Evolutionary conservation across 2,888 invertebrate genomes (phyloP), one percentile per base, ranked within the genome.

Genomic region (Bedellia somnulentella): DNA sequence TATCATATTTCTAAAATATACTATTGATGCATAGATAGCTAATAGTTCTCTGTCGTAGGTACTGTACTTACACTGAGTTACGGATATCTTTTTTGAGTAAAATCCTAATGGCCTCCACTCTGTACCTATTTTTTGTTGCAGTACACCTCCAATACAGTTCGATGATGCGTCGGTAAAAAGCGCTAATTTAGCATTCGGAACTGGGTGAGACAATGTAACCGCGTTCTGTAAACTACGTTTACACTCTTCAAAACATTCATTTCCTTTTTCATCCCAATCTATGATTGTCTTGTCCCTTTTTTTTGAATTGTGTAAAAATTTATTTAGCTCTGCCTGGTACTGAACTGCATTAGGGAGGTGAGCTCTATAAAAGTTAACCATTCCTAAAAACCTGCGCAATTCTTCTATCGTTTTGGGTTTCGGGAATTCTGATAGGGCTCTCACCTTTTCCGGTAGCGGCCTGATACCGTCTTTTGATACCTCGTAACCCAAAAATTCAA

Each of bases 381-480:
- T 39, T 28, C 37, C 32, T 6, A 43, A 27, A 23, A 41, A 44
- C 23, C 38, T 24, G 5, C 39, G 29, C 10, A 45, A 10, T 3
- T 42, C 39, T 1, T 27, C 24, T 0, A 43, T 30, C 9, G 33
- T 36, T 11, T 33, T 10, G 1, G 41, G 41, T 8, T 28, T 21
- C 10, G 31, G 23, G 18, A 30, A 45, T 0, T 41, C 23, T 4
- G 9, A 10, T 2, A 43, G 36, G 0, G 34, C 37, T n/a, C 34
- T 14, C 0, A 43, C 34, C 24, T 35, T 31, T 13, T 37, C 34
- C 0, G 6, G 5, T 4, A 30, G 34, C 15, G 40, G 40, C 6
- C 47, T 42, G 59, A 82, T 82, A 81, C 80, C 81, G 35, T 77
- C 83, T 62, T 75, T 82, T 45, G 83, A 87, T 27, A 82, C 86